Evolutionary conservation across 2,888 invertebrate species (phyloP).

Genomic region (Agonopterix alstromeriana): DNA sequence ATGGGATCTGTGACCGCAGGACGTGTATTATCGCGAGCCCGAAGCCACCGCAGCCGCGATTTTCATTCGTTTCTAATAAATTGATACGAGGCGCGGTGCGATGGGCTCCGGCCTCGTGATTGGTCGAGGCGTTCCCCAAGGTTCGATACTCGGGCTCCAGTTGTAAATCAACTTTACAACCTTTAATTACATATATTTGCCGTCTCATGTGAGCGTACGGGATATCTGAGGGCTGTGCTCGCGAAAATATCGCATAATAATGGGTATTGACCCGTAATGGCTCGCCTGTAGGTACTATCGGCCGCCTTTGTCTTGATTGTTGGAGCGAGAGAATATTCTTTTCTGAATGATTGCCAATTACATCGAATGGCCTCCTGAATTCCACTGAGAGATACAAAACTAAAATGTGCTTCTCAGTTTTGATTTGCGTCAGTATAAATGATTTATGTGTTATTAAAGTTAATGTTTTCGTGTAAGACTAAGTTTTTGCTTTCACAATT

Average conservation of each 20-base stretch:
- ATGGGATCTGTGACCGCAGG: slow-evolving; percentile 69
- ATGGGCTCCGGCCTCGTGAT: slow-evolving; percentile 43
- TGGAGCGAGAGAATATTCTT: slow-evolving; percentile 66
- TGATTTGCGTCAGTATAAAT: slow-evolving; percentile 63
- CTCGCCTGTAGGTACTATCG: slow-evolving; percentile 72
- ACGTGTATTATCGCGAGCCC: slow-evolving; percentile 54
- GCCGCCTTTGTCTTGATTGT: slow-evolving; percentile 74
- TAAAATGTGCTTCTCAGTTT: slow-evolving; percentile 50
- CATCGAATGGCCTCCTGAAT: slow-evolving; percentile 71
- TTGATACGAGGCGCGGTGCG: slow-evolving; percentile 63
- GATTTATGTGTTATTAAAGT: slow-evolving; percentile 66
- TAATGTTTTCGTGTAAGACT: slow-evolving; percentile 20
- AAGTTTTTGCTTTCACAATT: not conserved
- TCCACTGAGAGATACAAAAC: slow-evolving; percentile 60
- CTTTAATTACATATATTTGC: slow-evolving; percentile 77
- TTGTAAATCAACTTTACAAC: slow-evolving; percentile 77
- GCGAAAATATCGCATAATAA: slow-evolving; percentile 77
- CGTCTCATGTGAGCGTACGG: slow-evolving; percentile 69
- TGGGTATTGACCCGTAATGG: slow-evolving; percentile 75
- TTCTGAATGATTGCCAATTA: slow-evolving; percentile 76
- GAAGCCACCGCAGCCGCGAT: slow-evolving; percentile 68
- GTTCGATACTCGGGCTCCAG: slow-evolving; percentile 63
- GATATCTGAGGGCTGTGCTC: slow-evolving; percentile 71
- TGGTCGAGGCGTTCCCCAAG: slow-evolving; percentile 63
- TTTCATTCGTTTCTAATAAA: slow-evolving; percentile 75